phyloP scores from a whole-genome alignment of 2,113 vertebrate genomes.

The Embiotoca jacksoni region DNA sequence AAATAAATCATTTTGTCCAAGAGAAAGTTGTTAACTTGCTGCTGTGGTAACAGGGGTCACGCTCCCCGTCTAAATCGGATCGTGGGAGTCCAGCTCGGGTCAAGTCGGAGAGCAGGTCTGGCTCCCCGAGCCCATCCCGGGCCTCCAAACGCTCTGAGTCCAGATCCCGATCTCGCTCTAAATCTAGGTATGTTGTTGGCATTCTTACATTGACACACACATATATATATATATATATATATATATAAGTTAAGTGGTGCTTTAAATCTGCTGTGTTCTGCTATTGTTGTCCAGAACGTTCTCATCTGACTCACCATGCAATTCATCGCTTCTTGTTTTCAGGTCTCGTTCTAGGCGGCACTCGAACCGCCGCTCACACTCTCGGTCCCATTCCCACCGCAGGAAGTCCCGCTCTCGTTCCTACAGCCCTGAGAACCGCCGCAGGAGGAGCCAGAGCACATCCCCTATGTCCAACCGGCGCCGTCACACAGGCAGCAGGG shows the following conservation, averaged over 20 bases:
- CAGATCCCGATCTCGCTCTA: constrained; percentile 91
- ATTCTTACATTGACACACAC: background rate
- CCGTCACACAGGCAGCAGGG: constrained; percentile 91
- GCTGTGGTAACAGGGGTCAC: constrained; percentile 91
- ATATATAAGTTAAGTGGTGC: background rate
- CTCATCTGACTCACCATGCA: background rate
- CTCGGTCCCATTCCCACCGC: constrained; percentile 89
- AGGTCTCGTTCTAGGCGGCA: constrained; percentile 91
- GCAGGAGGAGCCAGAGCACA: constrained; percentile 90
- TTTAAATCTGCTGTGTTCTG: background rate
- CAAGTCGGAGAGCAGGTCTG: constrained; percentile 93
- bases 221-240: too few relatives aligned
- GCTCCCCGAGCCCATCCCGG: constrained; percentile 90
- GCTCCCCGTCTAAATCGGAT: constrained; percentile 94
- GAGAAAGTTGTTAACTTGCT: constrained; percentile 72
- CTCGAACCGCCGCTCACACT: constrained; percentile 90
- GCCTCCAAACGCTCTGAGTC: constrained; percentile 92
- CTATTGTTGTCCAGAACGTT: background rate
- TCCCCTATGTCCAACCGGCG: constrained; percentile 93
- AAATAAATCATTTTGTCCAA: constrained; percentile 38
- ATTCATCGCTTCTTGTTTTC: constrained; percentile 23
- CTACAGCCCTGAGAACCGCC: constrained; percentile 89
- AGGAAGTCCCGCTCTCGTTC: constrained; percentile 92
- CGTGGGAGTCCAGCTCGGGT: constrained; percentile 90
- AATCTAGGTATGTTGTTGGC: constrained; percentile 87